Evolutionary conservation across 2,113 vertebrate genomes (phyloP).

Genomic region (Scopus umbretta): DNA sequence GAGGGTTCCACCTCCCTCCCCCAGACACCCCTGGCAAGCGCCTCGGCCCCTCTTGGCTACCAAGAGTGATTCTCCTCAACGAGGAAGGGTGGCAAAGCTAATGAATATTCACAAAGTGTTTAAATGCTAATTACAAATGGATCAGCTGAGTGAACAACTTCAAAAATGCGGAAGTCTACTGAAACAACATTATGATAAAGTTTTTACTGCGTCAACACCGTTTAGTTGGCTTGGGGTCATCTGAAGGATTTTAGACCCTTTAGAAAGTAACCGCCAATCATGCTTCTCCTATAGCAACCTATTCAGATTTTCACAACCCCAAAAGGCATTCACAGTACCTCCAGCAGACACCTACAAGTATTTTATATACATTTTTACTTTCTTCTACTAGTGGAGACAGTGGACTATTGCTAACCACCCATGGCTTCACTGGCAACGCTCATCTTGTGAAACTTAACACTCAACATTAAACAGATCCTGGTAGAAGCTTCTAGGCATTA

Average conservation of each 20-base stretch:
- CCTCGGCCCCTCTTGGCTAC: not conserved
- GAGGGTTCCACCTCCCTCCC: not conserved
- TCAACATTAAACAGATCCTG: not conserved
- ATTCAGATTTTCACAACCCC: not conserved
- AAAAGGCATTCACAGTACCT: not conserved
- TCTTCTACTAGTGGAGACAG: not conserved
- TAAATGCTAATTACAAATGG: not conserved
- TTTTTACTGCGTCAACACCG: rapidly evolving
- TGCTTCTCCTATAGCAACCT: not conserved
- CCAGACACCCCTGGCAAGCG: rapidly evolving
- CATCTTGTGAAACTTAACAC: not conserved
- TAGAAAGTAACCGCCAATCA: not conserved
- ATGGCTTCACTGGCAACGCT: not conserved
- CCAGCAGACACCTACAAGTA: not conserved
- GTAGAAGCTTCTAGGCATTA: not conserved
- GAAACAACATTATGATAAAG: not conserved
- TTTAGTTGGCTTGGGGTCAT: not conserved
- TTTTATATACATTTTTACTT: not conserved
- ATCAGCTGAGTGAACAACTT: not conserved
- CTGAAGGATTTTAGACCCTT: not conserved
- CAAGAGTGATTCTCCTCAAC: not conserved
- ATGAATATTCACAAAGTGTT: not conserved
- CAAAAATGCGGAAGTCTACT: not conserved
- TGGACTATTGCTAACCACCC: not conserved
- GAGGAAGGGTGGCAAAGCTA: not conserved